Evolutionary conservation across 2,113 vertebrate genomes (phyloP).

Genomic region (Poeciliopsis retropinna): DNA sequence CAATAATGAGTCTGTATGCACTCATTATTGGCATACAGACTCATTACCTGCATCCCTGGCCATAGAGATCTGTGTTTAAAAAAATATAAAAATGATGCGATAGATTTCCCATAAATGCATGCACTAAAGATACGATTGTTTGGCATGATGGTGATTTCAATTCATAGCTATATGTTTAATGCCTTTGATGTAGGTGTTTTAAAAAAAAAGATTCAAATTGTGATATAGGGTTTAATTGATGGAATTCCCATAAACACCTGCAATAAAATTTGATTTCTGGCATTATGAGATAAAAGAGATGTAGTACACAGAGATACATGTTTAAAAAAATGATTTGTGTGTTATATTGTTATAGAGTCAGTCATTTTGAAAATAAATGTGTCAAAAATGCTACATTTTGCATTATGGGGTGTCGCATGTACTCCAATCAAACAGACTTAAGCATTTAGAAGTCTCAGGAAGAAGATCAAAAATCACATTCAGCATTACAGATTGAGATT

Average conservation of each 20-base stretch:
- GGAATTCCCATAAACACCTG: neutral
- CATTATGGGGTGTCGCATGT: neutral
- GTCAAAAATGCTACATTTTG: neutral
- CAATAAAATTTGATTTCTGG: neutral
- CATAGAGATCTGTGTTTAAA: no score
- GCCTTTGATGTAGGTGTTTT: no score
- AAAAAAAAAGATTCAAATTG: neutral
- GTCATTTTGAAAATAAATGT: neutral
- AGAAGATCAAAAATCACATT: neutral
- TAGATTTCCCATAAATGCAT: no score
- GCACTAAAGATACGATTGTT: no score
- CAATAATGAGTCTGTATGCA: no score
- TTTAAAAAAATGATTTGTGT: neutral
- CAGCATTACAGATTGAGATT: neutral
- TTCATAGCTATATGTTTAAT: no score
- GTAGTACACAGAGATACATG: neutral
- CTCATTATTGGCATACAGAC: no score
- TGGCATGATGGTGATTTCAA: no score
- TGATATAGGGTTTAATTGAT: neutral
- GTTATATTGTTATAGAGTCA: neutral
- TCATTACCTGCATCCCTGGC: no score
- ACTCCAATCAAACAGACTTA: neutral
- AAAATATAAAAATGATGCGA: no score
- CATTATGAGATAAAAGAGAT: neutral
- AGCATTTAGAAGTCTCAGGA: no score